phyloP scores from a whole-genome alignment of 2,888 invertebrate species.

The Alcis repandata region DNA sequence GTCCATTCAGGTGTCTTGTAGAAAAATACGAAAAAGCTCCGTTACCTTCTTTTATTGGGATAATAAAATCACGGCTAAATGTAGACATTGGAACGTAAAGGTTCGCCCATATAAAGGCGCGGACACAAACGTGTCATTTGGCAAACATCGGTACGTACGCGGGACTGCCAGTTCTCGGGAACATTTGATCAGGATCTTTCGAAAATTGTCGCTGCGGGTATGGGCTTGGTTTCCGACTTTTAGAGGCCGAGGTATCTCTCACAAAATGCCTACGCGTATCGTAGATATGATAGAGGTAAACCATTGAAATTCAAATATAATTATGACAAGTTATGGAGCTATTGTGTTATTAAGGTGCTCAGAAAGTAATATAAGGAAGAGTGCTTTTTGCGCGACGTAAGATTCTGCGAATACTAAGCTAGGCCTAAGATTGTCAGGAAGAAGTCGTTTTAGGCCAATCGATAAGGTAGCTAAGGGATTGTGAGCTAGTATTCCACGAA shows the following conservation, averaged over 20 bases:
- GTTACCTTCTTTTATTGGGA: slow-evolving; percentile 37
- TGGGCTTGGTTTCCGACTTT: not conserved
- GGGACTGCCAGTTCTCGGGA: not conserved
- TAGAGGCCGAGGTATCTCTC: not conserved
- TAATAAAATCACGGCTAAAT: slow-evolving; percentile 43
- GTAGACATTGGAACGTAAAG: slow-evolving; percentile 36
- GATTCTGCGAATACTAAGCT: too few species aligned
- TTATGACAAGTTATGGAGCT: too few species aligned
- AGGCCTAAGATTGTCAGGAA: too few species aligned
- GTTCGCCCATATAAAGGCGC: slow-evolving; percentile 28
- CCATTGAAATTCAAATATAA: too few species aligned
- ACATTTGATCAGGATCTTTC: slow-evolving; percentile 36
- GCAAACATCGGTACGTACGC: slow-evolving; percentile 15
- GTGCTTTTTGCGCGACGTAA: too few species aligned
- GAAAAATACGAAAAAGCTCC: slow-evolving; percentile 36
- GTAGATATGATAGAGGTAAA: not conserved
- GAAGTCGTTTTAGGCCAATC: too few species aligned
- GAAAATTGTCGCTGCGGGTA: not conserved
- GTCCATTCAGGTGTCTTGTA: slow-evolving; percentile 24
- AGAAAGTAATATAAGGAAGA: too few species aligned
- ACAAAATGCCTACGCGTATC: not conserved
- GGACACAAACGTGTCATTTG: slow-evolving; percentile 40
- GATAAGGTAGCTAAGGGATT: too few species aligned
- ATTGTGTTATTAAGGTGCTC: too few species aligned
- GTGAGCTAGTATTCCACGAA: not conserved